phyloP scores from a whole-genome alignment of 2,113 vertebrate genomes.

The Gavia stellata region DNA sequence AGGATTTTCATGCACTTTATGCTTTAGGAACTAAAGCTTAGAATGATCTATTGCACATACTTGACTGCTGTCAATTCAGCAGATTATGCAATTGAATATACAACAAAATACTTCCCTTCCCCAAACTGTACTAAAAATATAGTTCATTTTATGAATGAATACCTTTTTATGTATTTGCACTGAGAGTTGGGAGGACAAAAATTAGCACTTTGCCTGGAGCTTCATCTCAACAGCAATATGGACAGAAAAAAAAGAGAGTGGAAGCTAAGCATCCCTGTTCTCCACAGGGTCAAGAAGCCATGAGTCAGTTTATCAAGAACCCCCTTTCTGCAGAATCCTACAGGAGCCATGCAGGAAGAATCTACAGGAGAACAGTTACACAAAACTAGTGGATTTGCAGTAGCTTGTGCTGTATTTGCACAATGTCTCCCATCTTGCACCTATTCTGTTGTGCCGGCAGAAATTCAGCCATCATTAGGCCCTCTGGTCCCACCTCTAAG shows the following conservation, averaged over 20 bases:
- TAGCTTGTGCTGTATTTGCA: not conserved
- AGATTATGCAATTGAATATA: not conserved
- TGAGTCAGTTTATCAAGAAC: not conserved
- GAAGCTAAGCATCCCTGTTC: not conserved
- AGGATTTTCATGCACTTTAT: not conserved
- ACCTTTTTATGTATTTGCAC: not conserved
- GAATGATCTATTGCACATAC: not conserved
- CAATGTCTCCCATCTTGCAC: not conserved
- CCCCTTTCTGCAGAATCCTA: not conserved
- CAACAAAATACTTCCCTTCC: not conserved
- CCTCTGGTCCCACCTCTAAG: not conserved
- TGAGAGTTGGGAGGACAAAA: not conserved
- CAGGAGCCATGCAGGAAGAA: not conserved
- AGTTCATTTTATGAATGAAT: not conserved
- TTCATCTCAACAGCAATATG: not conserved
- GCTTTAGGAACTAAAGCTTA: not conserved
- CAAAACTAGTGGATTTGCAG: not conserved
- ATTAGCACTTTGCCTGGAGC: not conserved
- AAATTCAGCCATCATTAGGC: not conserved
- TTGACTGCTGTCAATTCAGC: not conserved
- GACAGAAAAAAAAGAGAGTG: not conserved
- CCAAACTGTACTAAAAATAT: not conserved
- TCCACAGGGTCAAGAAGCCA: not conserved
- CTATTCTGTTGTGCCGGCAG: not conserved
- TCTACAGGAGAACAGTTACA: not conserved